Percentiles rank a stretch among this genome's conserved stretches.
phyloP scores from a whole-genome alignment of 2,113 vertebrate species.

The Syrmaticus mikado region DNA sequence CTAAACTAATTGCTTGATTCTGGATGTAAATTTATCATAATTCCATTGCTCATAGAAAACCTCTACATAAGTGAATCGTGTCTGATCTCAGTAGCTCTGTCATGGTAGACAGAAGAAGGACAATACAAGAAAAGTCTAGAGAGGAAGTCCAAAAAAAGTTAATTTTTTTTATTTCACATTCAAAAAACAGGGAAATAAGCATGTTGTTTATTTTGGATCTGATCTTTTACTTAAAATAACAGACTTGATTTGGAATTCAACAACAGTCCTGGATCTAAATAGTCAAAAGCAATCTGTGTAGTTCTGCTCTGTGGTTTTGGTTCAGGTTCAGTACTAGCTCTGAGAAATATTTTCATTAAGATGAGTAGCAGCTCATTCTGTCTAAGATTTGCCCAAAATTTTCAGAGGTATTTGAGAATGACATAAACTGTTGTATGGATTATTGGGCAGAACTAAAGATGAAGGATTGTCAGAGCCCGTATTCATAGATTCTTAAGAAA shows the following conservation, averaged over 20 bases:
- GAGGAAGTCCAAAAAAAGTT: background rate
- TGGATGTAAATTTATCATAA: background rate
- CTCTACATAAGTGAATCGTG: background rate
- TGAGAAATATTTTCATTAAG: background rate
- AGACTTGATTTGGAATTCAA: background rate
- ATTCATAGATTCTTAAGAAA: background rate
- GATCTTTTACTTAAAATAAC: background rate
- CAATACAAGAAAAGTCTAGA: background rate
- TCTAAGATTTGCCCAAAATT: background rate
- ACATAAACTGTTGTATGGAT: background rate
- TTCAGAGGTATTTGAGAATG: background rate
- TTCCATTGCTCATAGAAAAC: background rate
- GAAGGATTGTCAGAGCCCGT: background rate
- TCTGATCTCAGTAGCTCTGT: background rate
- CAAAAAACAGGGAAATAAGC: background rate
- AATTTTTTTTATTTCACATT: background rate
- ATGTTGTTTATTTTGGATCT: background rate
- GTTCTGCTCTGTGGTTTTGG: conserved; percentile 10
- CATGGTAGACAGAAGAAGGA: background rate
- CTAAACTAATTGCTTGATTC: conserved; percentile 16
- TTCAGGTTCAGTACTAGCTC: conserved; percentile 3
- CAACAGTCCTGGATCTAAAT: background rate
- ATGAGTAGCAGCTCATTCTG: background rate
- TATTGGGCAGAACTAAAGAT: background rate
- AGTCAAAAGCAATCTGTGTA: background rate